These are phyloP conservation scores for Tigriopus californicus DNA, from an alignment of 2,888 invertebrate species.

Conservation along the genomic window DNA sequence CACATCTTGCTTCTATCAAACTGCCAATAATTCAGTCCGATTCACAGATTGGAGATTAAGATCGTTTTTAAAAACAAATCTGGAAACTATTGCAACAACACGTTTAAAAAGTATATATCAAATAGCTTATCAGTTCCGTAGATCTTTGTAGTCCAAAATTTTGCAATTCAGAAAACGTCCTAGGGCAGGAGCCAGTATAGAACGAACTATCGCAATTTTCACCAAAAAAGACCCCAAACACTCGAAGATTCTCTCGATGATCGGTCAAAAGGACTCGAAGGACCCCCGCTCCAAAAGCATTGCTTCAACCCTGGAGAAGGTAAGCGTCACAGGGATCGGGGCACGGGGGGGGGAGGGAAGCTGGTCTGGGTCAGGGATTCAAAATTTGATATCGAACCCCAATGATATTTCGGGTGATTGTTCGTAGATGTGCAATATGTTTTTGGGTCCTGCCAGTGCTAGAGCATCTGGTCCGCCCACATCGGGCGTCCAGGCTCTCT, in stretches of 20 bases:
- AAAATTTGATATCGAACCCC: neutral
- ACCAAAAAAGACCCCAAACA: too few species aligned
- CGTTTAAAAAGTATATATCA: too few species aligned
- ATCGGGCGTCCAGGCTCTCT: neutral
- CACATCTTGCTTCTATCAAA: too few species aligned
- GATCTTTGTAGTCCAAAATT: too few species aligned
- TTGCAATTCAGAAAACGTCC: slow-evolving; percentile 13
- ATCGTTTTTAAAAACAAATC: too few species aligned
- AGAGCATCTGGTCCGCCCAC: neutral
- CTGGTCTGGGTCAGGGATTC: too few species aligned
- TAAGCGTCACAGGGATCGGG: neutral
- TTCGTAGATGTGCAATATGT: slow-evolving; percentile 13
- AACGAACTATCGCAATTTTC: neutral
- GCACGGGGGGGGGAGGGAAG: too few species aligned
- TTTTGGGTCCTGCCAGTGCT: neutral
- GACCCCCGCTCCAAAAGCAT: neutral
- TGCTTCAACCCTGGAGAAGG: slow-evolving; percentile 2
- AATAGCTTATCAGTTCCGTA: too few species aligned
- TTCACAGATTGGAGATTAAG: too few species aligned
- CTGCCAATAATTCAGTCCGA: too few species aligned
- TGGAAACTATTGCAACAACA: too few species aligned
- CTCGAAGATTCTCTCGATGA: too few species aligned
- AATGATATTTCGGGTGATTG: neutral
- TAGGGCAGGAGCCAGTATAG: neutral
- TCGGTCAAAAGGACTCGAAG: neutral